Evolutionary conservation across 2,888 invertebrate species (phyloP).

Genomic region (Netelia fuscicornis): DNA sequence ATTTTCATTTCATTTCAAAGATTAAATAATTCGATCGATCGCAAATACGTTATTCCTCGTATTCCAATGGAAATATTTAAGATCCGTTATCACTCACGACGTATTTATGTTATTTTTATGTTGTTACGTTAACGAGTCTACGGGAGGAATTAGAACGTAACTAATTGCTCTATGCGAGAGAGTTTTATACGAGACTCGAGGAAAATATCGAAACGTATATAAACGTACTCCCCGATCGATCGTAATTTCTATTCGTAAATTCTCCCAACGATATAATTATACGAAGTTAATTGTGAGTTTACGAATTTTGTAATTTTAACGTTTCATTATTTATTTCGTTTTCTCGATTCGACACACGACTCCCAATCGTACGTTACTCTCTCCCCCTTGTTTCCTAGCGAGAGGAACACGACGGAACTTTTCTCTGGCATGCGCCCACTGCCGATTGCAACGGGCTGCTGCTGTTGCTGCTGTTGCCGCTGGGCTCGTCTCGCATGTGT

Average conservation of each 20-base stretch:
- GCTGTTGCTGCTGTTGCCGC: background rate
- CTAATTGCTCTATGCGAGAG: slow-evolving; percentile 39
- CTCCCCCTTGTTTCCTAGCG: background rate
- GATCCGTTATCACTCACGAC: background rate
- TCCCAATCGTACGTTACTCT: background rate
- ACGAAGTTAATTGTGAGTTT: too few species aligned
- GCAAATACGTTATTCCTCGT: too few species aligned
- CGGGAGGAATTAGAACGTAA: slow-evolving; percentile 51
- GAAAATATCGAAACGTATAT: slow-evolving; percentile 8
- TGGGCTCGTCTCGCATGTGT: slow-evolving; percentile 36
- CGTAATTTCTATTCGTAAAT: background rate
- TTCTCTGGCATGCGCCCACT: slow-evolving; percentile 40
- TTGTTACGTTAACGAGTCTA: background rate
- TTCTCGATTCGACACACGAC: background rate
- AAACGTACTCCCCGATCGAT: background rate
- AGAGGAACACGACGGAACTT: slow-evolving; percentile 15
- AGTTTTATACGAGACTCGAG: slow-evolving; percentile 11
- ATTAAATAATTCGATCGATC: too few species aligned
- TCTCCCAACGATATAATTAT: background rate
- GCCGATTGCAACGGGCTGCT: slow-evolving; percentile 28
- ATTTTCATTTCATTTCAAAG: too few species aligned
- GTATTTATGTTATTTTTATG: background rate
- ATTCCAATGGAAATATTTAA: slow-evolving; percentile 14
- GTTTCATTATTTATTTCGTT: background rate
- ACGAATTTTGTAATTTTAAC: too few species aligned